Evolutionary conservation across 2,888 invertebrate genomes (phyloP).

Genomic region (Trachelus stipa): DNA sequence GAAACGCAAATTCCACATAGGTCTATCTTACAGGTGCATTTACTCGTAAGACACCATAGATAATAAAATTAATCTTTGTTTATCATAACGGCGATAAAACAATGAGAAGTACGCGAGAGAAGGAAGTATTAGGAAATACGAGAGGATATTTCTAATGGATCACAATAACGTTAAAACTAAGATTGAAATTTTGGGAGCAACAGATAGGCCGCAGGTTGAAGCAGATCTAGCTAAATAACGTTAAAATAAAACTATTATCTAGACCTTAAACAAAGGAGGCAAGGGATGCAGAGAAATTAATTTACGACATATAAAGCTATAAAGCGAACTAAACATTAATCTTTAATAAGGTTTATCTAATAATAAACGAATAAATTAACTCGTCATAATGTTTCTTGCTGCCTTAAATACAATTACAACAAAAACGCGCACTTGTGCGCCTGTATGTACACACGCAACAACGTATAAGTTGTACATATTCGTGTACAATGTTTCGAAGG

Average conservation of each 20-base stretch:
- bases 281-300: constrained; percentile 4
- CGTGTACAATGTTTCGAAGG: background rate
- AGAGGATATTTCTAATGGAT: background rate
- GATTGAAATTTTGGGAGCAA: constrained; percentile 27
- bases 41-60: background rate
- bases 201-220: constrained; percentile 21
- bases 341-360: constrained; percentile 5
- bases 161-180: constrained; percentile 19
- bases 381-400: constrained; percentile 36
- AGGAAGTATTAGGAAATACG: background rate
- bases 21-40: constrained; percentile 3
- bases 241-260: constrained; percentile 16
- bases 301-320: constrained; percentile 6
- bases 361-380: constrained; percentile 20
- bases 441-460: background rate
- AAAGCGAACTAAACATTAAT: constrained; percentile 11
- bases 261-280: constrained; percentile 7
- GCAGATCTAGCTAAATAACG: background rate
- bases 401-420: constrained; percentile 41
- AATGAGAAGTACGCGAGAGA: background rate
- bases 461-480: background rate
- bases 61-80: constrained; percentile 1
- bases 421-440: background rate
- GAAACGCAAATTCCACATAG: background rate
- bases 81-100: background rate